Base-by-base conservation (phyloP, 2,113 vertebrate species). In the Elanoides forficatus region DNA sequence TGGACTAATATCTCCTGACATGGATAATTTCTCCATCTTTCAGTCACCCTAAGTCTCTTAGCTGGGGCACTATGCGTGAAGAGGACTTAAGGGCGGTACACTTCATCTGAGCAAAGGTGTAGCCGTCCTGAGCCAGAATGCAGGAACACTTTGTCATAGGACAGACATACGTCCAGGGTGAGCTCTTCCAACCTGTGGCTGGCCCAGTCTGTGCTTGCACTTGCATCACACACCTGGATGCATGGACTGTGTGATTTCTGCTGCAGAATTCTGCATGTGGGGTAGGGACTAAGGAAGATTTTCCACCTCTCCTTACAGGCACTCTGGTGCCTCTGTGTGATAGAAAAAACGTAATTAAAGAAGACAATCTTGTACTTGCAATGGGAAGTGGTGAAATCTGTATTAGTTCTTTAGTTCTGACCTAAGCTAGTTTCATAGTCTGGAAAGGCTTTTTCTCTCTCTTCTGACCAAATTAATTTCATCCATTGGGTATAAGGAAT, bases 381-480 rank as follows among this genome's bases (percentile, higher is more conserved):
- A 66, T 71, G 79, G 85, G 73, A 90, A 65, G 50, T 10, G 18
- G 30, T 85, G 87, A 90, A 53, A 73, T 92, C 73, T 81, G 5
- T 53, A 58, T 66, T 83, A 73, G 42, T 80, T 62, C 52, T 88
- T 88, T 50, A 70, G 81, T 81, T 96, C 63, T 80, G 55, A 80
- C 83, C 63, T 59, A 36, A 87, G 71, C 21, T 91, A 48, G 38
- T 50, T 86, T 81, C 36, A 17, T 67, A 73, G 53, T 21, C 56
- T 76, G 29, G 50, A 58, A 82, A 70, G 36, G 18, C 38, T 93
- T 91, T 93, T 73, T 72, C 52, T 91, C 40, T 67, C 79, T 81
- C 52, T 95, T 72, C 70, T 94, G 91, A 66, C 55, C 29, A 67
- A 87, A 96, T 85, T 84, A 58, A 65, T 93, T 94, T 93, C 6